Percentiles rank a stretch among this genome's conserved stretches.
These are phyloP conservation scores for Epistrophe eligans DNA, from an alignment of 2,888 invertebrate species.

Conservation along the genomic window DNA sequence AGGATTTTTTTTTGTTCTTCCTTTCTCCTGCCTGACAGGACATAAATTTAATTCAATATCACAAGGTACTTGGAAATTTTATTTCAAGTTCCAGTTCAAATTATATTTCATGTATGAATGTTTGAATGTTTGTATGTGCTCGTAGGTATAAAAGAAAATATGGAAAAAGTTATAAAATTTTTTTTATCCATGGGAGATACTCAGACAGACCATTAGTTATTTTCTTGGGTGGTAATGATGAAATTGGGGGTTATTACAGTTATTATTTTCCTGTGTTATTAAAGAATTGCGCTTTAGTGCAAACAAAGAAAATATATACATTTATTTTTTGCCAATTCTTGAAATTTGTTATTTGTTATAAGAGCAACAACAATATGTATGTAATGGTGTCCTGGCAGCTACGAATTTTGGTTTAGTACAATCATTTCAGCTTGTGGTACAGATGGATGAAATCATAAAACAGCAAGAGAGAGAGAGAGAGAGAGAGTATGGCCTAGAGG, in stretches of 20 bases:
- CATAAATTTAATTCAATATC: conserved; percentile 69
- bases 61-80: conserved; percentile 47
- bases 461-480: not conserved
- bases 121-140: not conserved
- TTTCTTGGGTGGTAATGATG: not conserved
- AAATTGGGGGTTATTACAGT: conserved; percentile 31
- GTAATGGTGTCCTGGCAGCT: conserved; percentile 27
- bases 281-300: conserved; percentile 17
- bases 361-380: too few species aligned
- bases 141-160: not conserved
- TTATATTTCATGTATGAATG: not conserved
- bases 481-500: not conserved
- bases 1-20: conserved; percentile 10
- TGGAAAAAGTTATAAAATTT: not conserved
- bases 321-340: conserved; percentile 12
- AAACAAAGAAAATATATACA: conserved; percentile 7
- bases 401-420: conserved; percentile 46
- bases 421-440: not conserved
- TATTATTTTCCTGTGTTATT: conserved; percentile 26
- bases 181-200: not conserved
- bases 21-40: conserved; percentile 56
- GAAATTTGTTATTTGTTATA: conserved; percentile 28
- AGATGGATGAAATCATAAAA: conserved; percentile 15
- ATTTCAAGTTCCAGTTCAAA: conserved; percentile 44
- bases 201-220: conserved; percentile 14